A percentile compares a stretch with the other conserved stretches of the same genome.
Conservation (phyloP, 2,888 invertebrate genomes). For the Linnaemya vulpina region DNA sequence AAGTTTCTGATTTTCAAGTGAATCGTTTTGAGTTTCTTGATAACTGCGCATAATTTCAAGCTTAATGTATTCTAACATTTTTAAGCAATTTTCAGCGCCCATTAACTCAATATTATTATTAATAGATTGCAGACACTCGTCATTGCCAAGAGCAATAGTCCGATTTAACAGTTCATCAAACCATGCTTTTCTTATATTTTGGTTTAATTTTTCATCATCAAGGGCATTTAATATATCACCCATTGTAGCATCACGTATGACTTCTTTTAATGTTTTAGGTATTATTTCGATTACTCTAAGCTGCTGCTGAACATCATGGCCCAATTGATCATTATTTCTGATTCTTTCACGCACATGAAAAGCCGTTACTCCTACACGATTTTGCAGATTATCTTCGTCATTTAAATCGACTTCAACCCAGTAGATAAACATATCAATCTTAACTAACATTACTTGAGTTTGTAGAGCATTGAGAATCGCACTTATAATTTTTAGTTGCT, state of each 20-base stretch:
- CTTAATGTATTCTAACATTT: conserved; percentile 75
- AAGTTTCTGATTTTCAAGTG: conserved; percentile 6
- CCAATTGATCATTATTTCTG: conserved; percentile 73
- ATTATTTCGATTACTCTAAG: conserved; percentile 76
- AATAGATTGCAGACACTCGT: conserved; percentile 78
- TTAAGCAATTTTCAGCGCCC: conserved; percentile 73
- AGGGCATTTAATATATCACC: conserved; percentile 77
- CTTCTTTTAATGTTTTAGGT: conserved; percentile 76
- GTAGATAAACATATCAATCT: conserved; percentile 77
- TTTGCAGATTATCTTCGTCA: conserved; percentile 76
- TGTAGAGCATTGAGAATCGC: conserved; percentile 77
- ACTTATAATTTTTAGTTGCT: conserved; percentile 76
- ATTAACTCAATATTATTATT: conserved; percentile 74
- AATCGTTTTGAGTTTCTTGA: conserved; percentile 49
- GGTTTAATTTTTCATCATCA: conserved; percentile 70
- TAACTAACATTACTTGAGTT: conserved; percentile 77
- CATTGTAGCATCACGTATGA: conserved; percentile 75
- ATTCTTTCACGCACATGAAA: conserved; percentile 76
- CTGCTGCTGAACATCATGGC: conserved; percentile 76
- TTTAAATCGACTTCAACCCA: conserved; percentile 79
- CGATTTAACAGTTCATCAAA: conserved; percentile 77
- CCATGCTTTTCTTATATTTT: conserved; percentile 73
- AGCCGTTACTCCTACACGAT: conserved; percentile 76
- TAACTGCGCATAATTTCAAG: conserved; percentile 63
- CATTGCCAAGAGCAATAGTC: conserved; percentile 75